Evolutionary conservation across 2,888 invertebrate species (phyloP), one percentile per base, ranked within the genome.

Genomic region (Monopis laevigella): DNA sequence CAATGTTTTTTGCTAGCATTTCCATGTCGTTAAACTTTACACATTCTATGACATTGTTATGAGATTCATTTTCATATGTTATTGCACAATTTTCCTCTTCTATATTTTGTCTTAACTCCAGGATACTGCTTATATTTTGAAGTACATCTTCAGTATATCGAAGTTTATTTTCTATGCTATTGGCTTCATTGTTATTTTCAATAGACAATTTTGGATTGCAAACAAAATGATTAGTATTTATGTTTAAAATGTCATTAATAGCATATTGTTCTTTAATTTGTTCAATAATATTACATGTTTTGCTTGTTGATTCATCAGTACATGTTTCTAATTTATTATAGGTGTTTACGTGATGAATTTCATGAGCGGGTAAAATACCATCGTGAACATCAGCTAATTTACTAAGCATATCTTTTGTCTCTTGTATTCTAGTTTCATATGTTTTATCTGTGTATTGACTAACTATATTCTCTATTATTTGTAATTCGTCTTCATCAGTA

Each of bases 11-110:
- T 8, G 74, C 70, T 6, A 78, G 53, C 45, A 55, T 65, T 52
- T 64, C 73, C 75, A 77, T 77, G 58, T 78, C 72, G 45, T 59
- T 65, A 17, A 65, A 61, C 54, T 77, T 75, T 47, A 66, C 53
- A n/a, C n/a, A n/a, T n/a, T n/a, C n/a, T n/a, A n/a, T n/a, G n/a
- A n/a, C n/a, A n/a, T n/a, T n/a, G n/a, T n/a, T n/a, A n/a, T n/a
- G n/a, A 45, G 69, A 61, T 40, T 63, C 68, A 38, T 69, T 67
- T 10, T 61, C 59, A 40, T 52, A 51, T 11, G 64, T 64, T 16
- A 64, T 59, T 19, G 53, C 58, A 32, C 53, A 53, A 13, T 54
- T 58, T 1, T 55, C 49, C 51, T 69, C 65, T 48, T 61, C 62
- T 48, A 73, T 62, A 39, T 45, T 35, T 12, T 29, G 17, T 43